A percentile compares a stretch with the other conserved stretches of the same genome.
phyloP scores from a whole-genome alignment of 2,113 vertebrate genomes.

The Ophthalmolycus amberensis region DNA sequence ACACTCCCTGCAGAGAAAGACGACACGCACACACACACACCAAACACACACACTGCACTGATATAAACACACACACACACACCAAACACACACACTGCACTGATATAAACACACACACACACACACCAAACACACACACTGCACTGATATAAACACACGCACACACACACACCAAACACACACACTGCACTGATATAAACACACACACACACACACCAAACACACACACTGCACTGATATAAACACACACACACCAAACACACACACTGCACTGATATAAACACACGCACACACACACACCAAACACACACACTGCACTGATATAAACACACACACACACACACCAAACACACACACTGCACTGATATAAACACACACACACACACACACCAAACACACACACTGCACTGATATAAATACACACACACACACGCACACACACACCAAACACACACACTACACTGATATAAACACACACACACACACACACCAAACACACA shows the following conservation, averaged over 20 bases:
- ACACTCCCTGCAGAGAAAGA: conserved; percentile 23
- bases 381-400: neutral
- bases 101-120: too few relatives aligned
- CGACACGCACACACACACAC: neutral
- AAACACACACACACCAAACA: neutral
- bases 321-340: neutral
- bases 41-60: neutral
- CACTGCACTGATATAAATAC: too few relatives aligned
- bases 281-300: neutral
- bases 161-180: too few relatives aligned
- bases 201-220: neutral
- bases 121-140: too few relatives aligned
- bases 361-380: neutral
- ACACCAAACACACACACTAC: too few relatives aligned
- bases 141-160: too few relatives aligned
- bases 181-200: neutral
- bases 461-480: too few relatives aligned
- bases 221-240: neutral
- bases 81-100: too few relatives aligned
- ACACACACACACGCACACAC: too few relatives aligned
- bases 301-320: neutral
- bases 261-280: neutral
- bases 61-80: too few relatives aligned
- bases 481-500: neutral
- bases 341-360: neutral